Conservation (phyloP, 2,888 invertebrate species). For the Drosophila neotestacea region DNA sequence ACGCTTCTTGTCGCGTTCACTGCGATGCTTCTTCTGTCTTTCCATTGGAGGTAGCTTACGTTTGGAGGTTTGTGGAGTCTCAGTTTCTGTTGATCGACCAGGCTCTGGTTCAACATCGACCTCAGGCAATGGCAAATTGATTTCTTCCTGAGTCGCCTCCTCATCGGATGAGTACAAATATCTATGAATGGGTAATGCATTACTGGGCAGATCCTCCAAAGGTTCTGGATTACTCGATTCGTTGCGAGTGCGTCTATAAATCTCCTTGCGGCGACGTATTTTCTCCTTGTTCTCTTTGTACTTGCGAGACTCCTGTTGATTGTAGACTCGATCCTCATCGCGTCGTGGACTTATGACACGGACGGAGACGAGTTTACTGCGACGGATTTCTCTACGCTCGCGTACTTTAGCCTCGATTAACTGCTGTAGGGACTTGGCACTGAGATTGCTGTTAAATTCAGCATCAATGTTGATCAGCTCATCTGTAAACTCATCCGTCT, state of each 20-base stretch:
- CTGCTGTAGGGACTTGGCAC: conserved; percentile 70
- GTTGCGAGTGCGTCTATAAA: conserved; percentile 66
- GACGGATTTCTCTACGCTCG: conserved; percentile 87
- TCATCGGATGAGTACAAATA: conserved; percentile 63
- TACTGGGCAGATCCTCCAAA: conserved; percentile 1
- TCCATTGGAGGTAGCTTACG: conserved; percentile 46
- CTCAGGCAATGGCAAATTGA: conserved; percentile 1
- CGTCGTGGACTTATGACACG: conserved; percentile 91
- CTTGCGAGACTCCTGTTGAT: conserved; percentile 89
- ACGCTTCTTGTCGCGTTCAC: conserved; percentile 38
- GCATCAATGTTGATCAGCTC: conserved; percentile 47
- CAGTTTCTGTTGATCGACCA: conserved; percentile 11
- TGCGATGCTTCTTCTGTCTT: conserved; percentile 54
- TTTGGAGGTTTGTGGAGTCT: conserved; percentile 24
- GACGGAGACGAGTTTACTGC: conserved; percentile 87
- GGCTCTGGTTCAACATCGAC: not conserved
- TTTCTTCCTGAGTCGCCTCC: conserved; percentile 24
- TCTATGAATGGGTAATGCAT: conserved; percentile 58
- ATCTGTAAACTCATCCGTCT: conserved; percentile 20
- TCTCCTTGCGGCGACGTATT: conserved; percentile 87
- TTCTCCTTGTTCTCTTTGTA: conserved; percentile 93
- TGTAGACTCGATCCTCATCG: conserved; percentile 91
- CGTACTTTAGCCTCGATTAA: conserved; percentile 85
- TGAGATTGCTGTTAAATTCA: conserved; percentile 62
- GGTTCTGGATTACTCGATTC: conserved; percentile 2